These are phyloP conservation scores for Tyrophagus putrescentiae DNA, from an alignment of 1,140 invertebrate species.

Conservation along the genomic window DNA sequence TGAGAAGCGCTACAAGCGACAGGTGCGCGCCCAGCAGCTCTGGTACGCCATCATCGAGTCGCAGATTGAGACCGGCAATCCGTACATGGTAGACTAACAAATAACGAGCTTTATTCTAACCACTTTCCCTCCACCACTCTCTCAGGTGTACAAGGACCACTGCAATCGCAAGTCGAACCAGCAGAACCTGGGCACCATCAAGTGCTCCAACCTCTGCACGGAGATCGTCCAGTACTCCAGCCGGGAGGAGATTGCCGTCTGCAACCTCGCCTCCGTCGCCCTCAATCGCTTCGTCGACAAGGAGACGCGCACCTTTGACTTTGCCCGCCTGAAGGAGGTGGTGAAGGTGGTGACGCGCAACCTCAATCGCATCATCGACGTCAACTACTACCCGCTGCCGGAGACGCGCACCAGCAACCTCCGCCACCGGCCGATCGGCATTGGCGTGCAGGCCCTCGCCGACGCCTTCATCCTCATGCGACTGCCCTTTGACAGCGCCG, in stretches of 20 bases:
- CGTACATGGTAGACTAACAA: slow-evolving; percentile 75
- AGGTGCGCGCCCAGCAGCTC: slow-evolving; percentile 68
- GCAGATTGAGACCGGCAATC: slow-evolving; percentile 95
- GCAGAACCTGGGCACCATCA: slow-evolving; percentile 95
- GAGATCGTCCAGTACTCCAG: slow-evolving; percentile 86
- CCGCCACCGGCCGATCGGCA: slow-evolving; percentile 81
- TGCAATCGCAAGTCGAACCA: slow-evolving; percentile 97
- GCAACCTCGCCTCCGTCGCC: slow-evolving; percentile 96
- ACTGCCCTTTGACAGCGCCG: slow-evolving; percentile 61
- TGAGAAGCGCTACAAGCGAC: slow-evolving; percentile 54
- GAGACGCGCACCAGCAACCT: slow-evolving; percentile 73
- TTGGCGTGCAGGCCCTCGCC: slow-evolving; percentile 90
- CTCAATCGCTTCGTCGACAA: slow-evolving; percentile 80
- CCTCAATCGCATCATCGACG: slow-evolving; percentile 92
- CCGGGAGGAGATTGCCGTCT: slow-evolving; percentile 61
- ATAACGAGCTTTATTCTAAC: no score
- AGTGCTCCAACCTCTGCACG: slow-evolving; percentile 93
- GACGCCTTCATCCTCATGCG: slow-evolving; percentile 92
- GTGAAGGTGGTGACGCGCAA: slow-evolving; percentile 79
- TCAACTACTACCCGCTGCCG: slow-evolving; percentile 86
- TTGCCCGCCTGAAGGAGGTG: slow-evolving; percentile 68
- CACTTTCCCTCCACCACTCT: neutral
- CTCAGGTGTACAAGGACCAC: slow-evolving; percentile 66
- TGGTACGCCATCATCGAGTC: slow-evolving; percentile 90
- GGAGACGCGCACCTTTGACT: slow-evolving; percentile 60